Evolutionary conservation across 2,888 invertebrate species (phyloP).

Genomic region (Teleogryllus oceanicus): DNA sequence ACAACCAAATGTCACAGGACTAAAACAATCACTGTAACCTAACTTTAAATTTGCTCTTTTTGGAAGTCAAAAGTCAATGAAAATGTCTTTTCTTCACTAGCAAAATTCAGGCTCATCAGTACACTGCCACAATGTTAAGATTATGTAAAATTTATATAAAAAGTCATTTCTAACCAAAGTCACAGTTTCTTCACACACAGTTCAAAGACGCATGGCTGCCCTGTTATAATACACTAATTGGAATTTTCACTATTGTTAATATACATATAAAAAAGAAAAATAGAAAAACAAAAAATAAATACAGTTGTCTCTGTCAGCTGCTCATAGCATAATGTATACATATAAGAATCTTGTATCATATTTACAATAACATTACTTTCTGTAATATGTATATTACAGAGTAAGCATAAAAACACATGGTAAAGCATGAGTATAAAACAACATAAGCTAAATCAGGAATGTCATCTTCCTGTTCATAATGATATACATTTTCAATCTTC

Average conservation of each 20-base stretch:
- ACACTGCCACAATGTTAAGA: not conserved
- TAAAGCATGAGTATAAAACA: not conserved
- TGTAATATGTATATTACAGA: not conserved
- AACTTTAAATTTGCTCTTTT: not conserved
- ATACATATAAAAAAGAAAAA: conserved; percentile 4
- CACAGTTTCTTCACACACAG: not conserved
- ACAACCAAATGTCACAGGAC: not conserved
- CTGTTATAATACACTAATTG: not conserved
- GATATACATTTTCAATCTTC: not conserved
- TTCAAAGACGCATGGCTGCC: not conserved
- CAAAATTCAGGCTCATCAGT: not conserved
- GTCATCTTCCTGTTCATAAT: not conserved
- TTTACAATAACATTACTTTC: not conserved
- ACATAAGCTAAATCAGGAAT: not conserved
- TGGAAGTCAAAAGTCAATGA: not conserved
- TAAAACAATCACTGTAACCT: not conserved
- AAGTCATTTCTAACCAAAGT: not conserved
- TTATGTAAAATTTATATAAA: not conserved
- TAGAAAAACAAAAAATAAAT: not conserved
- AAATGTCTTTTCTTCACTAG: not conserved
- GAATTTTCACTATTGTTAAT: not conserved
- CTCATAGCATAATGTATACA: not conserved
- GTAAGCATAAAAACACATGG: not conserved
- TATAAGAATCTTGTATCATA: conserved; percentile 1
- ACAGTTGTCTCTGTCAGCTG: not conserved